These are phyloP conservation scores for Thalassophryne amazonica DNA, from an alignment of 2,797 vertebrate genomes.

Conservation along the genomic window DNA sequence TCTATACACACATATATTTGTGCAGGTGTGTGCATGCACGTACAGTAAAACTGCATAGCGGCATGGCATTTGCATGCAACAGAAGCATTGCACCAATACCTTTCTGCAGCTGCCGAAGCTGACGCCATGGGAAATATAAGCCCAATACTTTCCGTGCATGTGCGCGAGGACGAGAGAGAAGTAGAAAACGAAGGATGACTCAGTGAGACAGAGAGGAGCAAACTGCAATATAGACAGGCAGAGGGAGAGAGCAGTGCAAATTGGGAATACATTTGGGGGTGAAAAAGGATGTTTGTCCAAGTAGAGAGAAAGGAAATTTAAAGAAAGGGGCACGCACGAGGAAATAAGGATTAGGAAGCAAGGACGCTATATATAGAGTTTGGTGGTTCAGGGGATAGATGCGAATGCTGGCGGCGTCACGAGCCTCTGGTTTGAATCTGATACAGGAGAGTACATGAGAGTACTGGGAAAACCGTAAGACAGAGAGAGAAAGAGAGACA, in stretches of 20 bases:
- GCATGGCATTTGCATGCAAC: too few relatives aligned
- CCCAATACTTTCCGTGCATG: slow-evolving; percentile 39
- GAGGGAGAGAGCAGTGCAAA: slow-evolving; percentile 24
- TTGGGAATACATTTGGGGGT: slow-evolving; percentile 19
- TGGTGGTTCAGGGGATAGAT: slow-evolving; percentile 2
- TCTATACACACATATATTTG: slow-evolving; percentile 11
- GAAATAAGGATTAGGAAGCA: neutral
- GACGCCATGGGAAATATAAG: slow-evolving; percentile 70
- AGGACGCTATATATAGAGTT: neutral
- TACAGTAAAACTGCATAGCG: too few relatives aligned
- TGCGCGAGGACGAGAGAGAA: neutral
- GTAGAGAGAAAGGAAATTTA: slow-evolving; percentile 7
- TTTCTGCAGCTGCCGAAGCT: slow-evolving; percentile 60
- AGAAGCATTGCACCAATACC: slow-evolving; percentile 66
- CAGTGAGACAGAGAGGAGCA: slow-evolving; percentile 36
- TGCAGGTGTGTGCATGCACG: too few relatives aligned
- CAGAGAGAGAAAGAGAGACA: slow-evolving; percentile 9
- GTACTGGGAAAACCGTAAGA: slow-evolving; percentile 17
- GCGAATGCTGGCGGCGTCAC: slow-evolving; percentile 7
- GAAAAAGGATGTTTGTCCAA: slow-evolving; percentile 14
- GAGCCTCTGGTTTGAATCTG: slow-evolving; percentile 37
- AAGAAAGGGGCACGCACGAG: neutral
- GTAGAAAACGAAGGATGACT: slow-evolving; percentile 27
- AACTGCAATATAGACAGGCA: slow-evolving; percentile 26
- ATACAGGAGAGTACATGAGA: slow-evolving; percentile 41